Evolutionary conservation across 2,113 vertebrate species (phyloP), one percentile per base, ranked within the genome.

Genomic region (Marmota flaviventris): DNA sequence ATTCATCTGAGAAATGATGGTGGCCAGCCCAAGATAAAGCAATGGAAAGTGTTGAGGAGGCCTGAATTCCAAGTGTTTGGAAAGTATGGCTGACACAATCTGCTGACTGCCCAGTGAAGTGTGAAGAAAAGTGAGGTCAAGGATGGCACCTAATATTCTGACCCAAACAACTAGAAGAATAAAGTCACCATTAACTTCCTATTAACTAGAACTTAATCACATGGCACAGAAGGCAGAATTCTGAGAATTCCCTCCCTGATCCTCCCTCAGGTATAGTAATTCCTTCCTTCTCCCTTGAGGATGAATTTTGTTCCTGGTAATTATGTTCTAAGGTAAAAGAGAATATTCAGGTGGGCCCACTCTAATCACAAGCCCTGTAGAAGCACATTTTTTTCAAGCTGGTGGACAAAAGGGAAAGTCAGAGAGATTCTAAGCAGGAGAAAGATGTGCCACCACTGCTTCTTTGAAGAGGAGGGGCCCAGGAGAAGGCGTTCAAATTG

Each of bases 111-210:
- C 27, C 32, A 65, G 17, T 20, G 27, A 89, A 37, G 9, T 61
- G 7, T 75, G 45, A 92, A n/a, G 61, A 93, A 63, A 89, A 95
- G 37, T 51, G 53, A 70, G 48, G 61, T 48, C n/a, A 85, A 78
- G 58, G 8, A 45, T 75, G 78, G 81, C 67, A 48, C 48, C 29
- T 39, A 67, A 10, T 81, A 69, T 65, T 9, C 22, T 75, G 48
- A 8, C 56, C 73, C 78, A 72, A 51, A 75, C 5, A 92, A 32
- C 45, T 70, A 16, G 20, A 93, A 89, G 67, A 65, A 56, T 13
- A 8, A 53, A 79, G n/a, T 56, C 79, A 73, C 45, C 56, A 4
- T 67, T 73, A 51, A 63, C 72, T 73, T 58, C 63, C 53, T 39
- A 14, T 51, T 34, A n/a, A 37, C 25, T 32, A 13, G 88, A 84